Evolutionary conservation across 2,113 vertebrate genomes (phyloP), one percentile per base, ranked within the genome.

Genomic region (Copsychus sechellarum): DNA sequence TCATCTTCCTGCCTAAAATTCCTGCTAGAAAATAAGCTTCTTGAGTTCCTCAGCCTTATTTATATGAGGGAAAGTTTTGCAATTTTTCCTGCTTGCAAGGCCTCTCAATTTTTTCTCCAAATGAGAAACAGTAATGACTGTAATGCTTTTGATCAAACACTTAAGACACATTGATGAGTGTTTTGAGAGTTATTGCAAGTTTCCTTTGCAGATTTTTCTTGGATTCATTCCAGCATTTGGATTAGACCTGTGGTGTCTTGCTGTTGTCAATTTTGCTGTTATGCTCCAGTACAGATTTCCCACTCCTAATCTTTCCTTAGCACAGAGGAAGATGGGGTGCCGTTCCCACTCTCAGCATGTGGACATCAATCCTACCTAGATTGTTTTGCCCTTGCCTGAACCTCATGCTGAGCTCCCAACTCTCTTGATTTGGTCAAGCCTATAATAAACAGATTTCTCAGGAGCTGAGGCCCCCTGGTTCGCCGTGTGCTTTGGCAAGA

Each of bases 141-240:
- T 60, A 73, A 73, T 83, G 66, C 67, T 79, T 91, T 91, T 90
- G 70, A 89, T 94, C 78, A 88, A 80, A 67, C 53, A 61, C 40
- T 72, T 76, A 36, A 79, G 81, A 85, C 43, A 17, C 58, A 71
- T 69, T 90, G 66, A 65, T 38, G 43, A 74, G n/a, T 48, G 43
- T 90, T 82, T 28, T 22, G 65, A 65, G 93, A 95, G 33, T 53
- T 91, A 77, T 20, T 88, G 42, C 51, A 50, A 84, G 71, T 83
- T 62, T 76, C 42, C 86, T 90, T 86, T 79, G 69, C 51, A 83
- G 70, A 43, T 91, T 86, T 88, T 56, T 12, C 61, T 51, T 88
- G 64, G 72, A 56, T 81, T 83, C 4, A 34, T 71, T 81, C 79
- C 48, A 86, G 7, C 70, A 47, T 78, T 51, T 79, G 54, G 72